phyloP scores from a whole-genome alignment of 2,113 vertebrate species.

The Clarias macrocephalus region DNA sequence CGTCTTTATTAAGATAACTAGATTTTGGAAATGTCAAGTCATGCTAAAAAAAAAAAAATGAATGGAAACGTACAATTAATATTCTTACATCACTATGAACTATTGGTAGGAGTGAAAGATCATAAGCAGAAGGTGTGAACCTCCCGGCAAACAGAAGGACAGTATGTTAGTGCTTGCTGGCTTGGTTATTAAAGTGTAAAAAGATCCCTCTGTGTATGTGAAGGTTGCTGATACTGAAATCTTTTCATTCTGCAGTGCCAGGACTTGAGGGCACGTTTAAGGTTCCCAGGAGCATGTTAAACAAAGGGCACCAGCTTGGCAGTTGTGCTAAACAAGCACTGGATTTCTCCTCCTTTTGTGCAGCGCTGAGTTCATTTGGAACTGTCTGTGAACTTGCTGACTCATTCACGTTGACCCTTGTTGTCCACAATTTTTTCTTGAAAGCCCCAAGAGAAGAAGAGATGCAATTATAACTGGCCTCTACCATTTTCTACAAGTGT shows the following conservation, averaged over 20 bases:
- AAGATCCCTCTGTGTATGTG: conserved; percentile 34
- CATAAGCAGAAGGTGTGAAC: not conserved
- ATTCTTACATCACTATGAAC: no score
- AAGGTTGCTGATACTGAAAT: conserved; percentile 47
- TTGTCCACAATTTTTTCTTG: conserved; percentile 19
- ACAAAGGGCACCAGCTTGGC: conserved; percentile 46
- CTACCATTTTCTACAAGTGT: conserved; percentile 32
- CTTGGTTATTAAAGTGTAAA: conserved; percentile 38
- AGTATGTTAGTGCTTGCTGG: conserved; percentile 14
- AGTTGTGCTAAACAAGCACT: conserved; percentile 43
- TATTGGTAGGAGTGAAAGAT: not conserved
- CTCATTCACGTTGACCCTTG: conserved; percentile 47
- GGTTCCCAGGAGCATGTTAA: conserved; percentile 46
- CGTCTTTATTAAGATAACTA: not conserved
- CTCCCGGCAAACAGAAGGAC: not conserved
- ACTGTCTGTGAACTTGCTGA: conserved; percentile 38
- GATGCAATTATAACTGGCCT: conserved; percentile 46
- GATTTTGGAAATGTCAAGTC: not conserved
- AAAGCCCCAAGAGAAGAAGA: conserved; percentile 37
- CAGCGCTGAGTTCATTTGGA: conserved; percentile 28
- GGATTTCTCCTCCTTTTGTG: conserved; percentile 33
- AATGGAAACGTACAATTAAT: not conserved
- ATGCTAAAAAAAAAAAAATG: not conserved
- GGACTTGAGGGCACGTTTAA: conserved; percentile 42
- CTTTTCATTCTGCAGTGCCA: conserved; percentile 34